These are phyloP conservation scores for Epistrophe eligans DNA, from an alignment of 2,888 invertebrate species.

Conservation along the genomic window DNA sequence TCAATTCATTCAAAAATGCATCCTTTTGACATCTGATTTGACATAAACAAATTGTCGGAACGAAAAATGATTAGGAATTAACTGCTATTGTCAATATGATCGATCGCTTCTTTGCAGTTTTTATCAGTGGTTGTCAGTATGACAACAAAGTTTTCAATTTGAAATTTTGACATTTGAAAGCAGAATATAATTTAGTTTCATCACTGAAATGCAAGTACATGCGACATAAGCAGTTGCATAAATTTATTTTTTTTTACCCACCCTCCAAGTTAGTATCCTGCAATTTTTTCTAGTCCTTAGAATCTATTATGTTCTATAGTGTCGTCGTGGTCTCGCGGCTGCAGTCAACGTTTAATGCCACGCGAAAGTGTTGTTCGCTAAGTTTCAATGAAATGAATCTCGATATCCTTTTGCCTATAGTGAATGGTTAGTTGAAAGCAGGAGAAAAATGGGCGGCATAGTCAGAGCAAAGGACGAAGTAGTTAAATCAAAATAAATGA, in stretches of 20 bases:
- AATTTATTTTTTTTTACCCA: background rate
- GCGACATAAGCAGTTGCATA: background rate
- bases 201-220: background rate
- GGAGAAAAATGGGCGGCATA: constrained; percentile 2
- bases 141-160: too few species aligned
- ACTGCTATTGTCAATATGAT: too few species aligned
- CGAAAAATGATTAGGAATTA: too few species aligned
- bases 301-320: constrained; percentile 24
- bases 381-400: constrained; percentile 69
- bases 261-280: background rate
- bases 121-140: too few species aligned
- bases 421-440: background rate
- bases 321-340: constrained; percentile 26
- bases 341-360: constrained; percentile 33
- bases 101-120: too few species aligned
- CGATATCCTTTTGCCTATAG: constrained; percentile 23
- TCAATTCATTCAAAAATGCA: too few species aligned
- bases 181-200: background rate
- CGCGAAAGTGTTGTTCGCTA: constrained; percentile 47
- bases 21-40: too few species aligned
- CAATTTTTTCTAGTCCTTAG: constrained; percentile 7
- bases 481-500: constrained; percentile 62
- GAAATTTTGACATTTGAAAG: too few species aligned
- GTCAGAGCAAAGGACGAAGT: constrained; percentile 22
- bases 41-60: too few species aligned